phyloP scores from a whole-genome alignment of 37 sponge, comb jelly and placozoan species.

The Haliclona indistincta region DNA sequence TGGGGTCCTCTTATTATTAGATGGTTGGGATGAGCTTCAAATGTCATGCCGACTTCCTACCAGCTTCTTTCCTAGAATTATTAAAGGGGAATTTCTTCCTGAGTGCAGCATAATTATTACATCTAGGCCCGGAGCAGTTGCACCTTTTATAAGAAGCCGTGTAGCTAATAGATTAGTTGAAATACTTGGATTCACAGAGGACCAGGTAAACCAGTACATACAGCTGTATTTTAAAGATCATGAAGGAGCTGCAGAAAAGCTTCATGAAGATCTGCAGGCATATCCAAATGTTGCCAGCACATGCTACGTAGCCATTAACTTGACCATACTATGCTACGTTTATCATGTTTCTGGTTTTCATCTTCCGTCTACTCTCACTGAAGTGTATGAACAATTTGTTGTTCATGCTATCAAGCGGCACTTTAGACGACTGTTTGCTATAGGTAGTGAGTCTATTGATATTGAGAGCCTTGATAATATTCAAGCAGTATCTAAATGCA shows the following conservation, averaged over 20 bases:
- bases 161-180: constrained; percentile 17
- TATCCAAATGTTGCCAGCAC: constrained; percentile 15
- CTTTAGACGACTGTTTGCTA: neutral
- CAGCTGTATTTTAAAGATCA: neutral
- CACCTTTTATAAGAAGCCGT: too few species aligned
- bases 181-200: constrained; percentile 37
- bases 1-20: constrained; percentile 17
- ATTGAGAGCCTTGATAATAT: too few species aligned
- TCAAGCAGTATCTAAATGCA: too few species aligned
- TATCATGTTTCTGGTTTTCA: constrained; percentile 4
- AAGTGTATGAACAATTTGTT: constrained; percentile 32
- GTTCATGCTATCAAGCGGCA: constrained; percentile 22
- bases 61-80: constrained; percentile 13
- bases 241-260: neutral
- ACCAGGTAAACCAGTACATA: constrained; percentile 24
- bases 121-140: constrained; percentile 11
- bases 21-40: constrained; percentile 41
- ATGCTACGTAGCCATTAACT: constrained; percentile 34
- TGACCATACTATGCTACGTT: constrained; percentile 33
- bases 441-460: neutral
- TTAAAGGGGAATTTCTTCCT: constrained; percentile 14
- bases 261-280: constrained; percentile 8
- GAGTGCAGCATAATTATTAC: constrained; percentile 16
- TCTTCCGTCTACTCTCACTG: constrained; percentile 29
- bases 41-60: constrained; percentile 2